phyloP scores from a whole-genome alignment of 2,888 invertebrate species.

The Brenthis daphne region DNA sequence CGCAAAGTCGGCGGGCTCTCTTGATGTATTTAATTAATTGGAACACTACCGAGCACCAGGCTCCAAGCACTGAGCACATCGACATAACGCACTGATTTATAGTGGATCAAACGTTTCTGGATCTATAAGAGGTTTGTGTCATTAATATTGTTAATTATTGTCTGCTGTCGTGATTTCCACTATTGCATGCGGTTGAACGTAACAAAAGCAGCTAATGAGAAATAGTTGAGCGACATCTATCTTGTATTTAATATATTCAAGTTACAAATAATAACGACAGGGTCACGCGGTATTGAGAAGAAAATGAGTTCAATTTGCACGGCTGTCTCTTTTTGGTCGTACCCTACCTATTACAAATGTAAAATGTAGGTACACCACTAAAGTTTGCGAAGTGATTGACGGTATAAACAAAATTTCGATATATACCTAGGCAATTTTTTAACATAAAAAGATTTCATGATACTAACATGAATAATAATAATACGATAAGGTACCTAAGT shows the following conservation, averaged over 20 bases:
- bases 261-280: slow-evolving; percentile 28
- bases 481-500: slow-evolving; percentile 10
- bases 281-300: slow-evolving; percentile 35
- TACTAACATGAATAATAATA: slow-evolving; percentile 28
- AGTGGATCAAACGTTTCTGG: slow-evolving; percentile 56
- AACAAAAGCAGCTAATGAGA: slow-evolving; percentile 40
- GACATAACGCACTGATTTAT: slow-evolving; percentile 65
- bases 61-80: slow-evolving; percentile 49
- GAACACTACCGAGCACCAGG: slow-evolving; percentile 53
- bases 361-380: slow-evolving; percentile 1
- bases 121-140: slow-evolving; percentile 50
- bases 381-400: slow-evolving; percentile 3
- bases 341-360: slow-evolving; percentile 10
- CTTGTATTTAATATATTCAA: slow-evolving; percentile 33
- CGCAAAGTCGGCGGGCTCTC: slow-evolving; percentile 56
- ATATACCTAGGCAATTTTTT: neutral
- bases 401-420: neutral
- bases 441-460: slow-evolving; percentile 26
- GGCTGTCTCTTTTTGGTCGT: slow-evolving; percentile 29
- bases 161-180: slow-evolving; percentile 50
- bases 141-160: slow-evolving; percentile 67
- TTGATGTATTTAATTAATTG: slow-evolving; percentile 73
- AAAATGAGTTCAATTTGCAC: slow-evolving; percentile 37
- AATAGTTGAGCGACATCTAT: slow-evolving; percentile 39
- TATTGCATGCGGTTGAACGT: slow-evolving; percentile 41